Evolutionary conservation across 2,888 invertebrate genomes (phyloP).

Genomic region (Macrosiphum euphorbiae): DNA sequence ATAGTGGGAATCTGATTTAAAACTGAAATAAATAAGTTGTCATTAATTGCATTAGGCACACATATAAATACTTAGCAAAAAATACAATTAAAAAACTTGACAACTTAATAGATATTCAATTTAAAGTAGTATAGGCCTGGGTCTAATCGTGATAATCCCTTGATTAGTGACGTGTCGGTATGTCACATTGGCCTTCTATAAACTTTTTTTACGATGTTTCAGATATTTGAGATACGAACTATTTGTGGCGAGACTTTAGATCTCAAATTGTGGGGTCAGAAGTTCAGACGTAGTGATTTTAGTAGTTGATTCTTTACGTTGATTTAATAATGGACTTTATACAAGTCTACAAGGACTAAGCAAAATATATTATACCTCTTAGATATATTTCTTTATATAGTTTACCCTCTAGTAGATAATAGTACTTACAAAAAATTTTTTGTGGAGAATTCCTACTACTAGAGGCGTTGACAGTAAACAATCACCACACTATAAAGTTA

Average conservation of each 20-base stretch:
- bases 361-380: neutral
- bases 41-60: too few relatives aligned
- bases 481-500: neutral
- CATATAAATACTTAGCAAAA: neutral
- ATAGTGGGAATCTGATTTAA: too few relatives aligned
- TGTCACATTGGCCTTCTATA: neutral
- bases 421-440: neutral
- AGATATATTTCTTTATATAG: neutral
- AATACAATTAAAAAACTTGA: neutral
- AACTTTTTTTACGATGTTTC: neutral
- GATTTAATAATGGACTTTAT: neutral
- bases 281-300: slow-evolving; percentile 3
- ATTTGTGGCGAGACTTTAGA: neutral
- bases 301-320: neutral
- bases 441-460: neutral
- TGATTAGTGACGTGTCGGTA: neutral
- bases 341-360: neutral
- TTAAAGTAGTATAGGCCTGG: neutral
- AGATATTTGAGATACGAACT: neutral
- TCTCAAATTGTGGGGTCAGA: neutral
- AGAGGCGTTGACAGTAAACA: neutral
- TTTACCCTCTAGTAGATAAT: neutral
- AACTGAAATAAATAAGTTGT: too few relatives aligned
- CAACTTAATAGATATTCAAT: neutral
- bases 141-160: neutral